Evolutionary conservation across 1,140 invertebrate species (phyloP), one percentile per base, ranked within the genome.

Genomic region (Ylistrum balloti): DNA sequence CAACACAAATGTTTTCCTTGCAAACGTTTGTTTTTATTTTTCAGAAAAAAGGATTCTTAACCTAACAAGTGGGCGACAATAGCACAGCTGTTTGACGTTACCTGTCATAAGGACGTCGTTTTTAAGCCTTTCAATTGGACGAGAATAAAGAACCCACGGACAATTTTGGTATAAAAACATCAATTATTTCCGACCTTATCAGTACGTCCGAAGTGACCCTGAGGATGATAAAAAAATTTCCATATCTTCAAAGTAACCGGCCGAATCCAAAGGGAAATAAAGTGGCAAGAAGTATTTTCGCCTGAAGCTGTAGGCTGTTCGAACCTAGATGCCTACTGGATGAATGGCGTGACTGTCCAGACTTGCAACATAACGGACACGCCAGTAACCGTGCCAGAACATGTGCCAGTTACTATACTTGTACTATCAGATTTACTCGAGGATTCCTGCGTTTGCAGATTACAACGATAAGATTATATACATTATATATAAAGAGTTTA

Each of bases 201-300:
- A 0, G 22, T n/a, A 1, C 56, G 56, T 74, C 56, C 56, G 56
- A 74, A 74, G 56, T 74, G 56, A 74, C 56, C 56, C 56, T 17
- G 56, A 74, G 2, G n/a, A 2, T 74, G 56, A 74, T 74, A 74
- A n/a, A 28, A 48, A 28, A 5, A 11, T n/a, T 74, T 17, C 22
- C 2, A 74, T 28, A 74, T 74, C 56, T 28, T 74, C 56, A 74
- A 74, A 74, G 56, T 74, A 74, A 74, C 1, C 56, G 56, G 9
- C 22, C n/a, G 56, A 74, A 74, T 11, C 56, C 56, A n/a, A 28
- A 74, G 56, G 56, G 56, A 74, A 74, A 74, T 74, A 74, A 74
- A 28, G 22, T 28, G 17, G 56, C 56, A 28, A 74, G 56, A 28
- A 74, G 5, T 74, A 22, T 28, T 74, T 28, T 74, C 22, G 17